Evolutionary conservation across 2,113 vertebrate species (phyloP), one percentile per base, ranked within the genome.

Genomic region (Pachyramphus minor): DNA sequence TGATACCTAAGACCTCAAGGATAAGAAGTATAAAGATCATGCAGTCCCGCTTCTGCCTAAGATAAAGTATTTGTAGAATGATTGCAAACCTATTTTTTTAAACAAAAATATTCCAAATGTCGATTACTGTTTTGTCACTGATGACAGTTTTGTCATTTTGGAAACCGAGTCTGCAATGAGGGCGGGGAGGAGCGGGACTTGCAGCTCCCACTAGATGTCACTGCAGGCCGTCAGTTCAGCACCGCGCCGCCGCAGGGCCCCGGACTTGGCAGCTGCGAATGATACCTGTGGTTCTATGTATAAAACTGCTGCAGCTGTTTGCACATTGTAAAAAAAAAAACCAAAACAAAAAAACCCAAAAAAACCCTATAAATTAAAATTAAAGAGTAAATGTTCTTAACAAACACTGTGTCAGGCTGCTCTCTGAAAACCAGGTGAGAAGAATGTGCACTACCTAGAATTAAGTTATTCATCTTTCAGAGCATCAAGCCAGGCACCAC

Each of bases 141-240:
- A n/a, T n/a, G n/a, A n/a, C 79, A 67, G 59, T 84, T 82, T 60
- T 71, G 75, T 64, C 31, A 24, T 84, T 55, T 52, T 31, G 41
- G 53, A 33, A 89, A 94, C 53, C 87, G 66, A 85, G 72, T 93
- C 84, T 37, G 42, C 35, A 10, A 44, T 42, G 41, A 41, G 44
- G 7, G 11, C 55, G 27, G 47, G 4, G 33, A 80, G 28, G 14
- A 3, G 1, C 14, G 31, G 67, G 56, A 33, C 18, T 58, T 20
- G 11, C 41, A 20, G 33, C 14, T 62, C 80, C 77, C 98, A 90
- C 97, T 97, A 98, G 98, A 92, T 98, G 98, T 96, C 98, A 95
- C 93, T 96, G 91, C 82, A 98, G 98, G 94, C 98, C 84, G 66
- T 25, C 59, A 55, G 35, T 96, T 97, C 45, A 56, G 18, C 5